These are phyloP conservation scores for Anniella stebbinsi DNA, from an alignment of 2,797 vertebrate species.

Conservation along the genomic window DNA sequence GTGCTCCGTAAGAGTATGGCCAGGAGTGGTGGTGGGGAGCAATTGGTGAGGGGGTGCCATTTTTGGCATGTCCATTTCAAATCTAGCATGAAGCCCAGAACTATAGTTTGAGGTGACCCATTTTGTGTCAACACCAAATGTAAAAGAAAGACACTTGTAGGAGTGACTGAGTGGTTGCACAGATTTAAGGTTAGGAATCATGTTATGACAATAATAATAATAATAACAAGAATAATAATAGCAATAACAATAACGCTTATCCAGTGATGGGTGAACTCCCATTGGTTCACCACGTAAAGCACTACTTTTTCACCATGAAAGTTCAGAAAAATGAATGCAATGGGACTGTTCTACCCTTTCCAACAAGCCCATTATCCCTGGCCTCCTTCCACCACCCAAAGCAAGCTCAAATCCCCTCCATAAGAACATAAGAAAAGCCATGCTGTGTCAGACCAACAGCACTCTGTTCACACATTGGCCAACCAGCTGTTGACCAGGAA, in stretches of 20 bases:
- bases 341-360: too few relatives aligned
- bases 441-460: too few relatives aligned
- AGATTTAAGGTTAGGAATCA: background rate
- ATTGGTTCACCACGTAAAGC: too few relatives aligned
- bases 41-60: background rate
- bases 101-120: background rate
- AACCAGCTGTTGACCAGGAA: too few relatives aligned
- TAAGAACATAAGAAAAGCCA: too few relatives aligned
- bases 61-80: background rate
- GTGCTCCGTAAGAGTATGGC: too few relatives aligned
- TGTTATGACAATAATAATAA: too few relatives aligned
- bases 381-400: background rate
- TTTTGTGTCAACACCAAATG: background rate
- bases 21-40: background rate
- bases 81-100: background rate
- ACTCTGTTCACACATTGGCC: too few relatives aligned
- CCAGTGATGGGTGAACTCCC: too few relatives aligned
- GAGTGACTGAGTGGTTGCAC: background rate
- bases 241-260: too few relatives aligned
- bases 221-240: too few relatives aligned
- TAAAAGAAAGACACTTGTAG: too few relatives aligned
- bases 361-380: background rate
- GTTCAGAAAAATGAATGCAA: background rate
- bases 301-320: background rate
- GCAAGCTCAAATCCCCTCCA: background rate